Evolutionary conservation across 1,140 invertebrate species (phyloP).

Genomic region (Choristoneura fumiferana): DNA sequence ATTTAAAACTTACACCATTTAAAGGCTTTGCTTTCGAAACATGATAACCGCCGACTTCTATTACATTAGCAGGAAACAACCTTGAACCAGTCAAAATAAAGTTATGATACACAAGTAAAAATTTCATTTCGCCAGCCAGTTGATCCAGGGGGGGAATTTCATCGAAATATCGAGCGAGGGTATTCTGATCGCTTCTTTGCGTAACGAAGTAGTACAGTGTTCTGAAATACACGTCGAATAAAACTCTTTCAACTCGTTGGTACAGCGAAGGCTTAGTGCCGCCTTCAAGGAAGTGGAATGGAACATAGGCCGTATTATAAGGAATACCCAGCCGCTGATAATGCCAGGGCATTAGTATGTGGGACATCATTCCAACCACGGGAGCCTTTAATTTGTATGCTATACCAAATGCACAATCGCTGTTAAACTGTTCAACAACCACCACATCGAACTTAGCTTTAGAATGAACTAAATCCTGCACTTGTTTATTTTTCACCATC

Average conservation of each 20-base stretch:
- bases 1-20: conserved; percentile 74
- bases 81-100: conserved; percentile 79
- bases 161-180: conserved; percentile 77
- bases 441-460: conserved; percentile 80
- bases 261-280: conserved; percentile 75
- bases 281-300: conserved; percentile 65
- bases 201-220: conserved; percentile 50
- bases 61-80: conserved; percentile 80
- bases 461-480: conserved; percentile 59
- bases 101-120: conserved; percentile 84
- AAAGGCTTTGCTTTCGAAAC: conserved; percentile 78
- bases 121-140: conserved; percentile 79
- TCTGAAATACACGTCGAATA: conserved; percentile 59
- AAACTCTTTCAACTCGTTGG: conserved; percentile 54
- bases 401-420: conserved; percentile 81
- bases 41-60: conserved; percentile 85
- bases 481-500: conserved; percentile 50
- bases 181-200: conserved; percentile 56
- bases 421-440: conserved; percentile 81
- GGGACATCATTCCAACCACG: conserved; percentile 75
- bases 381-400: conserved; percentile 79
- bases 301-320: conserved; percentile 73
- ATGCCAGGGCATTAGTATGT: conserved; percentile 77
- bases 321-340: conserved; percentile 75
- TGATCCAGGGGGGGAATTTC: conserved; percentile 80